A percentile compares a stretch with the other conserved stretches of the same genome.
Conservation (phyloP, 2,888 invertebrate species). For the Silvanus unidentatus region DNA sequence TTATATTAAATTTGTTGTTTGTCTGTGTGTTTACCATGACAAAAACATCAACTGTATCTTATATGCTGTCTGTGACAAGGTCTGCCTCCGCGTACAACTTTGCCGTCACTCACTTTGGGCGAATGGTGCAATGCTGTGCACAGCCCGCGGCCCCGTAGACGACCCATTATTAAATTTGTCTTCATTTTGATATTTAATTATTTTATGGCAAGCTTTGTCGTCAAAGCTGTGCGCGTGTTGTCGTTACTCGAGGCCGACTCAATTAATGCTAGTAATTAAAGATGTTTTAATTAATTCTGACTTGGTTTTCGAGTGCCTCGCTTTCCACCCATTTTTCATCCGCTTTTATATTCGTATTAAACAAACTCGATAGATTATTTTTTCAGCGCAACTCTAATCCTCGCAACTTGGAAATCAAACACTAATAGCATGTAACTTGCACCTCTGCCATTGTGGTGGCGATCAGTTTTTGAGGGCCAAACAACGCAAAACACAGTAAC, state of each 20-base stretch:
- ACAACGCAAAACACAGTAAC: conserved; percentile 39
- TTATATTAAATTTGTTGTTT: too few relatives aligned
- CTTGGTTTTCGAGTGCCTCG: conserved; percentile 28
- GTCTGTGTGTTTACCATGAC: too few relatives aligned
- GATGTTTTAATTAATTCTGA: conserved; percentile 44
- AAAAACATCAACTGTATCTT: too few relatives aligned
- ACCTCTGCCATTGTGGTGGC: too few relatives aligned
- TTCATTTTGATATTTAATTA: conserved; percentile 47
- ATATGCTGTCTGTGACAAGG: too few relatives aligned
- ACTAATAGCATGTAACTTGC: conserved; percentile 46
- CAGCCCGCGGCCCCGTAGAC: conserved; percentile 32
- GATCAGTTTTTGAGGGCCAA: too few relatives aligned
- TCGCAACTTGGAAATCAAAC: conserved; percentile 2
- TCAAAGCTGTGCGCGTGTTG: conserved; percentile 39
- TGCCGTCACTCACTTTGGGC: too few relatives aligned
- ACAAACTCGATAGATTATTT: too few relatives aligned
- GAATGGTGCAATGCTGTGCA: conserved; percentile 23
- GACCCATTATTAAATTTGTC: conserved; percentile 44
- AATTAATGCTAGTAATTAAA: conserved; percentile 44
- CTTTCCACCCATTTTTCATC: conserved; percentile 5
- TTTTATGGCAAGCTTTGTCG: conserved; percentile 44
- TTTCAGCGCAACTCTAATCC: too few relatives aligned
- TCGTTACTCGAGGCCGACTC: conserved; percentile 38
- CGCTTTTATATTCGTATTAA: neutral
- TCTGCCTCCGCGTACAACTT: too few relatives aligned